Evolutionary conservation across 2,113 vertebrate genomes (phyloP), one percentile per base, ranked within the genome.

Genomic region (Alexandromys fortis): DNA sequence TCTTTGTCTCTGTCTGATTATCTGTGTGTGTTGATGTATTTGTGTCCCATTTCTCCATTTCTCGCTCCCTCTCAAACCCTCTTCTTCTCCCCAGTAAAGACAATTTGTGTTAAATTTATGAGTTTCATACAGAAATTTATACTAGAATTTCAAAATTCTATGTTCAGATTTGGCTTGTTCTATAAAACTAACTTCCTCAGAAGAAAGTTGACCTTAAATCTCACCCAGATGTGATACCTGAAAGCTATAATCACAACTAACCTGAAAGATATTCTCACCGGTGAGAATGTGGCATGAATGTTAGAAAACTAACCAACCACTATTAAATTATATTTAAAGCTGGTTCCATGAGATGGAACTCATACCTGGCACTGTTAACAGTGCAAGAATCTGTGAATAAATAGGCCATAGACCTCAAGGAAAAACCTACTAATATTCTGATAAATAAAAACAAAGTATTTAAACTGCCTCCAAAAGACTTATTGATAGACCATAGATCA

Each of bases 131-230:
- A 79, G 47, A 90, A 85, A 87, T 58, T 45, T 72, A 85, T 10
- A 81, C 0, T 82, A 75, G n/a, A 30, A 45, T 45, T 86, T 91
- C 63, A 72, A 78, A 45, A 76, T 61, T 93, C 94, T 94, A 42
- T 38, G 24, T 76, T 75, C 78, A 68, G 90, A 90, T 33, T 86
- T 92, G 21, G 92, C 67, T 65, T 76, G 24, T 77, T 93, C 55
- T 91, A 14, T 42, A 42, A 90, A 92, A 94, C 79, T 38, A 58
- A 58, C 79, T 61, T 82, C 6, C 52, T 38, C 55, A 61, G 79
- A 13, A 28, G n/a, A 83, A 83, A 61, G 3, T 7, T 61, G 22
- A 38, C 26, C 55, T 28, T 61, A 38, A 83, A 83, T 61, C 79
- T 61, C 55, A 58, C 22, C 55, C n/a, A 82, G 55, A 24, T 61